A percentile compares a stretch with the other conserved stretches of the same genome.
phyloP scores from a whole-genome alignment of 2,797 vertebrate species.

The Kryptolebias ocellatus region DNA sequence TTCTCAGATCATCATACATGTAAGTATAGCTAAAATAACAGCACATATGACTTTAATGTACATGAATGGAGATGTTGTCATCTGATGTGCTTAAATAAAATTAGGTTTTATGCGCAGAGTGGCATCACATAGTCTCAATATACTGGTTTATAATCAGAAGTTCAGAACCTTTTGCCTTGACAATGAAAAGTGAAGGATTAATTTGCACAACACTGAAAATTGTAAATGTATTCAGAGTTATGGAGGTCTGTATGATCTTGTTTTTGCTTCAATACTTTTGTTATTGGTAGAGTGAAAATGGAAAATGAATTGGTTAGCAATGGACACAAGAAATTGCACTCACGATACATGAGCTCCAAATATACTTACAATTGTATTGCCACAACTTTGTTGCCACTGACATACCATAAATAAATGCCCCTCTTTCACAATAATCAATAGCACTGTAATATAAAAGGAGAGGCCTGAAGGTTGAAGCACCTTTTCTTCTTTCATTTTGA shows the following conservation, averaged over 20 bases:
- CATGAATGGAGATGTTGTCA: too few relatives aligned
- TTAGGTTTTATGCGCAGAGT: too few relatives aligned
- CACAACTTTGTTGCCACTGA: background rate
- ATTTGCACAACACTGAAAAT: background rate
- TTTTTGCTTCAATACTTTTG: background rate
- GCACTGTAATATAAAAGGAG: slow-evolving; percentile 30
- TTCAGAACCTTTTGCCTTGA: too few relatives aligned
- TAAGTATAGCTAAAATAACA: too few relatives aligned
- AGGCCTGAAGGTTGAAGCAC: slow-evolving; percentile 30
- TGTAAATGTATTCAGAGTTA: background rate
- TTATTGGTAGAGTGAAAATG: background rate
- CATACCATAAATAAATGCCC: slow-evolving; percentile 5
- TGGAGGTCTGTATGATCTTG: background rate
- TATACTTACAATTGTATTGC: background rate
- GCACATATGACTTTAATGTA: too few relatives aligned
- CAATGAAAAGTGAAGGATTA: too few relatives aligned
- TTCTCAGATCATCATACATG: too few relatives aligned
- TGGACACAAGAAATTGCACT: background rate
- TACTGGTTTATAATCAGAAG: too few relatives aligned
- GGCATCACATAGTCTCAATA: too few relatives aligned
- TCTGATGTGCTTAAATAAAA: too few relatives aligned
- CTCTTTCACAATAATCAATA: slow-evolving; percentile 36
- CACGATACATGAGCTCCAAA: background rate
- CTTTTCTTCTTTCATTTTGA: slow-evolving; percentile 41
- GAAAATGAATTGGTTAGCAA: background rate